Evolutionary conservation across 2,113 vertebrate species (phyloP).

Genomic region (Ceyx margarethae): DNA sequence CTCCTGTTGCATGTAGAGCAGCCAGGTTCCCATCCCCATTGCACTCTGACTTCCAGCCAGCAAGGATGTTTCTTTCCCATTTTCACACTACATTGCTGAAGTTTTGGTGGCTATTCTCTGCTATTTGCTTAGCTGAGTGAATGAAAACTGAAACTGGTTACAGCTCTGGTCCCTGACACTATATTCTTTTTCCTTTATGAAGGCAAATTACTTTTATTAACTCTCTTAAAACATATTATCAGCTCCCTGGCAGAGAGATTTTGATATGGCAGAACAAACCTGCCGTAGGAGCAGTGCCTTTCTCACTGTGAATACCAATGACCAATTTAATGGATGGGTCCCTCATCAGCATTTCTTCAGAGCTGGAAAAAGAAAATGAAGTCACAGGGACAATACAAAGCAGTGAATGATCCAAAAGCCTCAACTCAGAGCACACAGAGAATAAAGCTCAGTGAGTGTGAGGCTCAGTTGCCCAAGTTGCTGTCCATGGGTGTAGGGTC

Average conservation of each 20-base stretch:
- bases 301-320: background rate
- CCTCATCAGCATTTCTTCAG: background rate
- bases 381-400: background rate
- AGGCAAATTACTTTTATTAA: constrained; percentile 17
- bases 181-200: background rate
- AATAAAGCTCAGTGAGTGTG: background rate
- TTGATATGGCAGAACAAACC: background rate
- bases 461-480: background rate
- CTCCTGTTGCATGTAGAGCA: background rate
- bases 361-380: background rate
- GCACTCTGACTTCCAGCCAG: background rate
- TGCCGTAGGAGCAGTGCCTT: background rate
- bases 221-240: background rate
- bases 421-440: background rate
- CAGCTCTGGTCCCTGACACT: background rate
- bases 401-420: background rate
- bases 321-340: background rate
- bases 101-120: background rate
- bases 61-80: accelerated
- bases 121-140: background rate
- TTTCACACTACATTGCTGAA: background rate
- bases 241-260: background rate
- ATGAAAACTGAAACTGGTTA: background rate
- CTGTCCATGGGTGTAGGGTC: background rate
- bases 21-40: accelerated